Base-by-base conservation (phyloP, 2,888 invertebrate species). In the Polietes domitor region DNA sequence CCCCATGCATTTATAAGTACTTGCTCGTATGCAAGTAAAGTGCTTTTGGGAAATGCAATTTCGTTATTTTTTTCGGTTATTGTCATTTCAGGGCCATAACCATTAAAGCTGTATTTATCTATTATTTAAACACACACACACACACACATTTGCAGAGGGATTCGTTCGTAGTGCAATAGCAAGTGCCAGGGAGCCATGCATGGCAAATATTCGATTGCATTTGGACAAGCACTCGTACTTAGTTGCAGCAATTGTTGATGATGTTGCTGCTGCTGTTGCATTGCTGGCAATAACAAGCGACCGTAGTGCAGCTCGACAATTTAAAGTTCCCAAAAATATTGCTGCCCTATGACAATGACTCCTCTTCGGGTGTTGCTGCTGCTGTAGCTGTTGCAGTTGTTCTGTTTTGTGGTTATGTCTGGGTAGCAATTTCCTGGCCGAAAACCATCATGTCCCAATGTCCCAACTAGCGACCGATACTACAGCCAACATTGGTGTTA, bases 371-470 rank as follows among this genome's bases (percentile, higher is more conserved):
- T 63, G 70, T 76, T 17, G 53, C 50, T 41, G 37, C 41, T 53
- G 9, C 50, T 68, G 12, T 32, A 6, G 32, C 19, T n/a, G 41
- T 65, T 75, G 28, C 37, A 32, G 17, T 53, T 53, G 32, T 55
- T 37, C 74, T 71, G n/a, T 47, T 83, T 77, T 83, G 83, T 55
- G 83, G 80, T 80, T 80, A 76, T 78, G 84, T 79, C 81, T 84
- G 84, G 80, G n/a, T 81, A 41, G 78, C 81, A 84, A 84, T 84
- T 81, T 84, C 84, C 84, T 84, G 84, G 76, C 76, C 70, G 68
- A 73, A 73, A 63, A 28, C 47, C 76, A 65, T 76, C 53, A 76
- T 76, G 65, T 73, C n/a, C n/a, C 79, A 81, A 84, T 81, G 79
- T 79, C 78, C 81, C 81, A 84, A 79, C 76, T 81, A 76, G 84